Base-by-base conservation (phyloP, 2,113 vertebrate species). In the Electrona antarctica region DNA sequence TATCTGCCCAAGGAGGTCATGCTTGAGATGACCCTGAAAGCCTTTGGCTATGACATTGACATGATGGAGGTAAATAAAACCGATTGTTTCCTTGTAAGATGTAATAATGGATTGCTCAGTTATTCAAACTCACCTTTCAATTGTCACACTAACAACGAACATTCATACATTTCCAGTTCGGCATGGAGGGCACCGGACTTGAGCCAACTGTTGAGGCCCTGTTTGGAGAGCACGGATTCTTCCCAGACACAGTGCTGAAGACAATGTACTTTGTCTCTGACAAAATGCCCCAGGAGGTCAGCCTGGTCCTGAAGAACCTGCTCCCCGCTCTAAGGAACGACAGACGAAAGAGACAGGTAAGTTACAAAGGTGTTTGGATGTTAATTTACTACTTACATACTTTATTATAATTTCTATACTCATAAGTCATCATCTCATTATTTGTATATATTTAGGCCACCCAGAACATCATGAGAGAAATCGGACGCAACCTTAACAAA, bases 151-250 rank as follows among this genome's bases (percentile, higher is more conserved):
- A 33, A 72, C 8, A 11, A 7, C 15, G 7, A 8, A 61, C 49
- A 28, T 21, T 4, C 65, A 7, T 69, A 55, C 12, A 49, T 46
- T 71, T 75, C 59, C 46, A 99, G 97, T 84, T 99, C 84, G 96
- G 96, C 47, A 84, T 98, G 82, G 95, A 97, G 67, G 96, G 96
- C 55, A 95, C 94, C 68, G 94, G 93, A 7, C 95, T 98, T 85
- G 96, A 98, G 79, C 96, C 96, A 76, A 95, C 95, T 0, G 29
- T 98, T 51, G 96, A 98, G 64, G 94, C 95, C 3, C 84, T 98
- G 65, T 98, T 99, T 87, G 97, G 97, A 74, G 82, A 94, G 5
- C 85, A 93, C 67, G 97, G 97, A 7, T 97, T 98, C 88, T 98
- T 99, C 85, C 97, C 97, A 6, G 94, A 98, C 78, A 94, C 93